Evolutionary conservation across 2,888 invertebrate species (phyloP).

Genomic region (Stratiomys singularior): DNA sequence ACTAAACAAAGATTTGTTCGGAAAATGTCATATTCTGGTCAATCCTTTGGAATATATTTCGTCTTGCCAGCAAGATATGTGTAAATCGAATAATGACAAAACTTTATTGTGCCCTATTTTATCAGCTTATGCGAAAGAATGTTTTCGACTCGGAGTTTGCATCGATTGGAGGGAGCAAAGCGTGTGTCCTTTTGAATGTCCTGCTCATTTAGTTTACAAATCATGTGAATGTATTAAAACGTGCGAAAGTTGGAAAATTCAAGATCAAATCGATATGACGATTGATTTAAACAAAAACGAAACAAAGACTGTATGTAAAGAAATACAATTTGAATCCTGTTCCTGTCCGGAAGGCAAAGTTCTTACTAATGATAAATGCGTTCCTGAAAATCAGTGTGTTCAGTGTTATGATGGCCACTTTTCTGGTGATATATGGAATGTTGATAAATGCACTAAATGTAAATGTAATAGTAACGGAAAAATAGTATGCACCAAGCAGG

Average conservation of each 20-base stretch:
- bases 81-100: constrained; percentile 68
- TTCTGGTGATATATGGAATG: constrained; percentile 73
- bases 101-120: constrained; percentile 73
- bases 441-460: constrained; percentile 79
- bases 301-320: constrained; percentile 62
- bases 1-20: constrained; percentile 69
- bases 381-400: constrained; percentile 73
- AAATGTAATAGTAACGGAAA: constrained; percentile 71
- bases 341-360: constrained; percentile 83
- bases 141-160: constrained; percentile 77
- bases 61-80: constrained; percentile 77
- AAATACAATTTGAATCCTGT: constrained; percentile 77
- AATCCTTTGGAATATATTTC: constrained; percentile 75
- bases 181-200: constrained; percentile 74
- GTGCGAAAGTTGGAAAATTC: constrained; percentile 58
- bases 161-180: constrained; percentile 74
- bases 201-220: constrained; percentile 61
- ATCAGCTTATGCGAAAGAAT: constrained; percentile 79
- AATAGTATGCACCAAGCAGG: constrained; percentile 72
- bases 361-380: constrained; percentile 77
- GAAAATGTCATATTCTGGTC: constrained; percentile 78
- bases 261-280: constrained; percentile 54
- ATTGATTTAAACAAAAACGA: constrained; percentile 55
- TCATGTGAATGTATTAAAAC: constrained; percentile 63
- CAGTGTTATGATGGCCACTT: constrained; percentile 79